These are phyloP conservation scores for Drepanosiphum platanoidis DNA, from an alignment of 2,888 invertebrate species.

Conservation along the genomic window DNA sequence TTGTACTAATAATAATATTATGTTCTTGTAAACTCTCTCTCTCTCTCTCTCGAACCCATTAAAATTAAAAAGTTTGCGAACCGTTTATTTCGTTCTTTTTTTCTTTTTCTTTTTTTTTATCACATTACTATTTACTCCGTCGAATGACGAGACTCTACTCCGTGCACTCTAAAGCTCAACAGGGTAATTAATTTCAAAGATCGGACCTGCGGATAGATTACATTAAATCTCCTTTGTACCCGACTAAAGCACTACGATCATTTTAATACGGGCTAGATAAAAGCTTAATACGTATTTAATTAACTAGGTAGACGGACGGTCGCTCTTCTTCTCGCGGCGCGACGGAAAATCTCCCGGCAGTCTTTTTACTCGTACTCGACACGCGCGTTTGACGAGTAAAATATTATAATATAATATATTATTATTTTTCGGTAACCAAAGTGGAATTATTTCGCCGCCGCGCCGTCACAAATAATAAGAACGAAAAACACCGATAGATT, in stretches of 20 bases:
- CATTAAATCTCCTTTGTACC: not conserved
- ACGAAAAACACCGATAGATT: too few relatives aligned
- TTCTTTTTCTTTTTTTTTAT: too few relatives aligned
- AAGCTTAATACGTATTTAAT: constrained; percentile 1
- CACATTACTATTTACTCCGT: constrained; percentile 9
- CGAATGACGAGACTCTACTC: constrained; percentile 4
- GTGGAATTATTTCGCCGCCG: too few relatives aligned
- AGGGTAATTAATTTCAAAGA: constrained; percentile 35
- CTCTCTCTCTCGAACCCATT: not conserved
- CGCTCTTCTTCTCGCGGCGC: not conserved
- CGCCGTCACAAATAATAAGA: too few relatives aligned
- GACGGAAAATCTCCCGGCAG: not conserved
- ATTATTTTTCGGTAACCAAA: too few relatives aligned
- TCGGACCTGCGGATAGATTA: constrained; percentile 18
- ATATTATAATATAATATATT: too few relatives aligned
- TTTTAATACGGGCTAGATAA: constrained; percentile 25
- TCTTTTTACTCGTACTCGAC: not conserved
- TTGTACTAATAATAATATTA: not conserved
- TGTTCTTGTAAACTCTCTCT: too few relatives aligned
- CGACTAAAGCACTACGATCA: not conserved
- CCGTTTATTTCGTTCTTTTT: not conserved
- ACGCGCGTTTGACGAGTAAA: not conserved
- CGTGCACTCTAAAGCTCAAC: constrained; percentile 33
- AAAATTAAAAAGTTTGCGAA: constrained; percentile 7
- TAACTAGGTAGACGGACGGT: too few relatives aligned